Evolutionary conservation across 2,888 invertebrate species (phyloP).

Genomic region (Dynastes tityus): DNA sequence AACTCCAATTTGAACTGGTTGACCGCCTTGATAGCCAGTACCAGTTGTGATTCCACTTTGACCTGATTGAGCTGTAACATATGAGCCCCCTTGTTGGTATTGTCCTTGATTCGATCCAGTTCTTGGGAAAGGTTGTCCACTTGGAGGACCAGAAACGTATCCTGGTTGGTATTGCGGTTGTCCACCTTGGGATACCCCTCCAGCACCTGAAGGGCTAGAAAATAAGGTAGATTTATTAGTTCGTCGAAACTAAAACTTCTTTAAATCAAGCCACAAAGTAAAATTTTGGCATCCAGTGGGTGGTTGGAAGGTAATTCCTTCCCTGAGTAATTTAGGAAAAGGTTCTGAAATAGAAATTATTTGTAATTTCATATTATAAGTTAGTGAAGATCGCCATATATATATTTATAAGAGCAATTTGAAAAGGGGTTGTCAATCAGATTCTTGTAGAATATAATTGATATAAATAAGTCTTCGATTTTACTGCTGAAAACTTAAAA

Average conservation of each 20-base stretch:
- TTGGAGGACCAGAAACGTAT: constrained; percentile 39
- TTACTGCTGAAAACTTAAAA: no score
- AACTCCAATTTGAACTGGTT: constrained; percentile 18
- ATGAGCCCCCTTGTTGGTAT: constrained; percentile 28
- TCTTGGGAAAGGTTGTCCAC: constrained; percentile 46
- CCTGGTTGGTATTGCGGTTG: constrained; percentile 52
- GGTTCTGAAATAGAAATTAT: no score
- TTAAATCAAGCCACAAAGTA: background rate
- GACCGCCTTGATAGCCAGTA: no score
- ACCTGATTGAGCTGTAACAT: background rate
- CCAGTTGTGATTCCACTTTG: constrained; percentile 19
- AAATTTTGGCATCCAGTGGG: background rate
- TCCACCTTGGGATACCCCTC: background rate
- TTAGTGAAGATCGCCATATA: no score
- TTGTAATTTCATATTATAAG: no score
- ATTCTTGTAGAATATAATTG: no score
- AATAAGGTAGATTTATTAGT: background rate
- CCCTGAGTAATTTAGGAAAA: no score
- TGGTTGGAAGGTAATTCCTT: no score
- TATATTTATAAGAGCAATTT: no score
- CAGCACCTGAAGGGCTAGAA: background rate
- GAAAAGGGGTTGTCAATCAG: no score
- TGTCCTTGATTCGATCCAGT: constrained; percentile 34
- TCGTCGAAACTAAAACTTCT: background rate
- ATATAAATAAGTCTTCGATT: no score